Evolutionary conservation across 2,888 invertebrate genomes (phyloP).

Genomic region (Lithophane ornitopus): DNA sequence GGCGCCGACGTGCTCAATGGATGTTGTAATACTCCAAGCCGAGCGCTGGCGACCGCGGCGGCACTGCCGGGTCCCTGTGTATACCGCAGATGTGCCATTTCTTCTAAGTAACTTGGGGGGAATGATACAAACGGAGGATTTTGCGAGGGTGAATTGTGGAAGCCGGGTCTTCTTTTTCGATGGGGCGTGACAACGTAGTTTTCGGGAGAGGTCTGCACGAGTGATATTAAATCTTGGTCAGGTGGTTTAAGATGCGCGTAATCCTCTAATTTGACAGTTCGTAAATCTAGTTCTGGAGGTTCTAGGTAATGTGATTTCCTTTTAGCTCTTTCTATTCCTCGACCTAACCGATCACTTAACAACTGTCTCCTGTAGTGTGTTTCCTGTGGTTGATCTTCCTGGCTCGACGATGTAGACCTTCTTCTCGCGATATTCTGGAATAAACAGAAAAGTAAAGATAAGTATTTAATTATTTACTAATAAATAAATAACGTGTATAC

Average conservation of each 20-base stretch:
- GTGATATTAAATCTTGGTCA: conserved; percentile 92
- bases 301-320: conserved; percentile 92
- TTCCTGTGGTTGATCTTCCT: conserved; percentile 89
- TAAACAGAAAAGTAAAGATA: conserved; percentile 29
- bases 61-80: conserved; percentile 91
- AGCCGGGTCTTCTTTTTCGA: conserved; percentile 96
- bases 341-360: conserved; percentile 91
- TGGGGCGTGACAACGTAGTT: conserved; percentile 97
- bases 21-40: conserved; percentile 90
- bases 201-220: conserved; percentile 94
- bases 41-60: conserved; percentile 89
- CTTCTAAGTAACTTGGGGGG: conserved; percentile 94
- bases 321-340: conserved; percentile 91
- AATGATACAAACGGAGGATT: conserved; percentile 97
- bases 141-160: conserved; percentile 96
- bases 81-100: conserved; percentile 92
- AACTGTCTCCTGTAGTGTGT: conserved; percentile 91
- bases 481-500: background rate
- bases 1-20: conserved; percentile 94
- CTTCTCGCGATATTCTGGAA: conserved; percentile 86
- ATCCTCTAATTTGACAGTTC: conserved; percentile 92
- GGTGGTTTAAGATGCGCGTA: conserved; percentile 92
- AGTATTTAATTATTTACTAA: conserved; percentile 3
- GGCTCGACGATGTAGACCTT: conserved; percentile 89
- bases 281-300: conserved; percentile 93